Evolutionary conservation across 2,113 vertebrate genomes (phyloP).

Genomic region (Callospermophilus lateralis): DNA sequence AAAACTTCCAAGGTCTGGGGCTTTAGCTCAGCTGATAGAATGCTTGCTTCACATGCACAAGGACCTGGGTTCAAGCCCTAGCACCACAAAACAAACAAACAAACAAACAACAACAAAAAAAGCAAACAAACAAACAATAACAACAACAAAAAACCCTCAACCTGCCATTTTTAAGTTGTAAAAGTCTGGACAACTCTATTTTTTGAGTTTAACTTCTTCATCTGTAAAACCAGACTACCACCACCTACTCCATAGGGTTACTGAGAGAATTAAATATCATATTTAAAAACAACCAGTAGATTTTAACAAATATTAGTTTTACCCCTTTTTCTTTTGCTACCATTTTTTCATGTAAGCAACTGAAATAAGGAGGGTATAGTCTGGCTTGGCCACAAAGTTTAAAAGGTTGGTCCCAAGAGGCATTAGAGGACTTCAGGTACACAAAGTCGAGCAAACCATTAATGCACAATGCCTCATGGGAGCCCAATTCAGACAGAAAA

Average conservation of each 20-base stretch:
- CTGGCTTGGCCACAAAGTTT: neutral
- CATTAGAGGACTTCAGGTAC: neutral
- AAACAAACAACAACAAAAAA: too few species aligned
- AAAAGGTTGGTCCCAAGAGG: neutral
- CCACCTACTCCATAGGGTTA: neutral
- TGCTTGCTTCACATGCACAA: too few species aligned
- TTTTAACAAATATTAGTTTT: constrained; percentile 37
- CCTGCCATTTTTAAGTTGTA: neutral
- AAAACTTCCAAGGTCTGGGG: neutral
- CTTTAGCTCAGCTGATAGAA: too few species aligned
- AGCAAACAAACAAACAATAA: too few species aligned
- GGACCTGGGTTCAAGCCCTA: too few species aligned
- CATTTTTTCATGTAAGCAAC: constrained; percentile 32
- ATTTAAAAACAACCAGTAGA: constrained; percentile 31
- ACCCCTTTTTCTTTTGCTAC: constrained; percentile 27
- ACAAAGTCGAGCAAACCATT: neutral
- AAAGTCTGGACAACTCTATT: constrained; percentile 19
- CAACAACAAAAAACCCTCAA: neutral
- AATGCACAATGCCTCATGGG: constrained; percentile 17
- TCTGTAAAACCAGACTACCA: neutral
- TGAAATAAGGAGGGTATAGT: neutral
- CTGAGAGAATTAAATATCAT: constrained; percentile 17
- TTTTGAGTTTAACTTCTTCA: constrained; percentile 38
- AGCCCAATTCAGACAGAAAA: constrained; percentile 22
- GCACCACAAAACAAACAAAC: too few species aligned